Evolutionary conservation across 53 echinoderm and acorn worm genomes (phyloP).

Genomic region (Temnopleurus reevesii): DNA sequence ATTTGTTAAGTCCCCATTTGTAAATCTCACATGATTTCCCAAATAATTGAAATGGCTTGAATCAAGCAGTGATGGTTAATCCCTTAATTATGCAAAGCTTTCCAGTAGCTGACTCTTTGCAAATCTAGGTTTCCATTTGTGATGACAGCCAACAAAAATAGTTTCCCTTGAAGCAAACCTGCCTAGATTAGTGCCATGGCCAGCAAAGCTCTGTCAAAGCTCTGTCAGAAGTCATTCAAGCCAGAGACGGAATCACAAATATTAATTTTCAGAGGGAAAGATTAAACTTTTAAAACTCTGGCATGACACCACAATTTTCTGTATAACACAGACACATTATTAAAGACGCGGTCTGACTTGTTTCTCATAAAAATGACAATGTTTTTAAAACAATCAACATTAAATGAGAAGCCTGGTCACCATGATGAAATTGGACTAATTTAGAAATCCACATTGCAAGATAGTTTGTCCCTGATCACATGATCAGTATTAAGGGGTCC

Average conservation of each 20-base stretch:
- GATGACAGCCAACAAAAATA: constrained; percentile 12
- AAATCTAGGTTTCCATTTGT: constrained; percentile 43
- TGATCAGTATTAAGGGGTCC: too few species aligned
- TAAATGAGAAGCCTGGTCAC: too few species aligned
- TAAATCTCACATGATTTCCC: constrained; percentile 20
- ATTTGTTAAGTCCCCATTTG: constrained; percentile 37
- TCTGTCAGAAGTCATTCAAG: constrained; percentile 30
- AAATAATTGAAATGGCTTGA: constrained; percentile 39
- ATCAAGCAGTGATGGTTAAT: constrained; percentile 13
- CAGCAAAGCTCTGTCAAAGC: constrained; percentile 11
- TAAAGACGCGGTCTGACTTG: background rate
- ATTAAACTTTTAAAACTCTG: background rate
- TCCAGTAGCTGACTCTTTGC: constrained; percentile 41
- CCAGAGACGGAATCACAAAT: constrained; percentile 2
- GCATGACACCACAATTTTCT: constrained; percentile 11
- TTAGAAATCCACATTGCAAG: too few species aligned
- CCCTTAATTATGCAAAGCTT: constrained; percentile 32
- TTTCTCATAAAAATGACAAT: too few species aligned
- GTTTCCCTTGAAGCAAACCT: constrained; percentile 31
- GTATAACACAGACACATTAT: background rate
- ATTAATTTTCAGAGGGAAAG: constrained; percentile 36
- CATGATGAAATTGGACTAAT: too few species aligned
- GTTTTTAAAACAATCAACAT: too few species aligned
- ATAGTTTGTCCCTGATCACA: too few species aligned
- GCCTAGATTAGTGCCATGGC: constrained; percentile 25